Percentiles rank a stretch among this genome's conserved stretches.
Conservation (phyloP, 2,797 vertebrate species). For the Arremon brunneinucha region DNA sequence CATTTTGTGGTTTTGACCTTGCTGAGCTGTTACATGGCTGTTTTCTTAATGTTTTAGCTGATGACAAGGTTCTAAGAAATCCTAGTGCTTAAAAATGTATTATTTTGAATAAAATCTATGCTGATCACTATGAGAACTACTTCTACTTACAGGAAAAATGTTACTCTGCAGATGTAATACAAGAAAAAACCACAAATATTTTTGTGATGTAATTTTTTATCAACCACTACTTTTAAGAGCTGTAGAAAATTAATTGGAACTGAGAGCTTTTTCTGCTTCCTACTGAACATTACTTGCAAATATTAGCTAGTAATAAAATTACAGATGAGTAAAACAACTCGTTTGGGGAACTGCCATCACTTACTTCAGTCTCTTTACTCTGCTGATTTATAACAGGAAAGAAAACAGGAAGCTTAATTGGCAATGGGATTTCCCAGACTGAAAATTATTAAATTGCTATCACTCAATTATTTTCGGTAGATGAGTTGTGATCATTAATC, state of each 20-base stretch:
- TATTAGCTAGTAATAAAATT: constrained; percentile 29
- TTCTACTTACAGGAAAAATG: neutral
- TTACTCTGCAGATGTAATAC: neutral
- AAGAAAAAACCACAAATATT: constrained; percentile 5
- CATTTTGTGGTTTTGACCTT: neutral
- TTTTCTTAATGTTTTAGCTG: neutral
- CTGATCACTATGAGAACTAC: neutral
- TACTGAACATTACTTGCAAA: neutral
- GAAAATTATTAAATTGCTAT: neutral
- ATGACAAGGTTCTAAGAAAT: neutral
- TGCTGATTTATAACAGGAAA: neutral
- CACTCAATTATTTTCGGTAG: constrained; percentile 21
- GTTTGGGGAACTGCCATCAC: neutral
- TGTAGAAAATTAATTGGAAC: neutral
- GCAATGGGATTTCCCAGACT: neutral
- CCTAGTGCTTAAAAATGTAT: neutral
- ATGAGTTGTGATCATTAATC: neutral
- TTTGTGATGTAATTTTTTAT: neutral
- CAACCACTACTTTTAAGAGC: neutral
- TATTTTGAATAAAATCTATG: neutral
- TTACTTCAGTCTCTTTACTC: constrained; percentile 17
- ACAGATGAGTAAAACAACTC: neutral
- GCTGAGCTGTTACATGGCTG: neutral
- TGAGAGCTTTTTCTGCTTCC: neutral
- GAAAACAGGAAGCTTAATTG: constrained; percentile 23